Evolutionary conservation across 2,797 vertebrate species (phyloP), one percentile per base, ranked within the genome.

Genomic region (Threskiornis aethiopicus): DNA sequence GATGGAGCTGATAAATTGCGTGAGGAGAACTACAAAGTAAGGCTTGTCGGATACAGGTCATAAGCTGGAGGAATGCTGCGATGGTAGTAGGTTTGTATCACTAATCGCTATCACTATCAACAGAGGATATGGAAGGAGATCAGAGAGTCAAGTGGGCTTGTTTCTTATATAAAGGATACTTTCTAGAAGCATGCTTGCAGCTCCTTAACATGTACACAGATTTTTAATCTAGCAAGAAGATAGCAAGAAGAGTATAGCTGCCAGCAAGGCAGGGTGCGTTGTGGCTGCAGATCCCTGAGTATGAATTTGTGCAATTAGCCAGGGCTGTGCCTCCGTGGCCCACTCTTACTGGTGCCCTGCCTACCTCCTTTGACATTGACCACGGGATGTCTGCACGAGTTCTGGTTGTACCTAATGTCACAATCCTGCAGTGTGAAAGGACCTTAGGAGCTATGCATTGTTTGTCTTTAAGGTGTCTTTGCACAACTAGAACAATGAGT

Each of bases 221-320:
- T 46, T 57, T 52, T 55, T 46, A 35, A 58, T 52, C 54, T 73
- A 33, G 11, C 18, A 69, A 52, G 55, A 58, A 52, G 67, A 66
- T 67, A 33, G 13, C 13, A 62, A 52, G 55, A 58, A 52, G 67
- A 66, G 21, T 8, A 5, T 41, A 69, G 31, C 25, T 80, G 57
- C n/a, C 39, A 37, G 31, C 13, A 52, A 8, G 0, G 2, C 0
- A 4, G 31, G 5, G 11, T 51, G 39, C 2, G 0, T 11, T 28
- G 62, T 58, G 13, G 24, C 18, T 80, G 62, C 57, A 26, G 41
- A 35, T 33, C 35, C 35, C 13, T 0, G 2, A 14, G 31, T 12
- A 28, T 11, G 4, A 33, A 15, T 44, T 44, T 66, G 52, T 46
- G 41, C 41, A 35, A 29, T 57, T 66, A 71, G 24, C 33, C 41